Evolutionary conservation across 2,797 vertebrate species (phyloP).

Genomic region (Dermochelys coriacea): DNA sequence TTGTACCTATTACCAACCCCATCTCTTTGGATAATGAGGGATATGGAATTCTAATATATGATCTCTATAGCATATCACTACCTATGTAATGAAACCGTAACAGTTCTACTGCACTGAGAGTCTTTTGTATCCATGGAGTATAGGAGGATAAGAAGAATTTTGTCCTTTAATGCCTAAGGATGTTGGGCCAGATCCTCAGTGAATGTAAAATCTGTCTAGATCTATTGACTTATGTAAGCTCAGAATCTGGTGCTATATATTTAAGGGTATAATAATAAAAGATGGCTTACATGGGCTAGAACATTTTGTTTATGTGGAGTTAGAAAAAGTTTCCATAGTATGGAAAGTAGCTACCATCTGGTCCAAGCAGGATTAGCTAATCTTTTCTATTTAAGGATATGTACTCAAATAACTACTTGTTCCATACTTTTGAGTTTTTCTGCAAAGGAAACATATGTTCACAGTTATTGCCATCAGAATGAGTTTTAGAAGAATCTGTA

Average conservation of each 20-base stretch:
- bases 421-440: conserved; percentile 23
- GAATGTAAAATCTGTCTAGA: rapidly evolving
- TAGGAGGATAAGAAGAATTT: neutral
- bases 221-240: neutral
- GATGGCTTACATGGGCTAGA: neutral
- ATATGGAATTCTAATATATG: neutral
- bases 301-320: neutral
- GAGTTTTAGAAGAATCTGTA: neutral
- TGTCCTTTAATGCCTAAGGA: neutral
- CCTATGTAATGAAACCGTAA: neutral
- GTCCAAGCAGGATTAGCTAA: neutral
- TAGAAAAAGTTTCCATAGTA: neutral
- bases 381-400: conserved; percentile 16
- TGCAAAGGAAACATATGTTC: conserved; percentile 18
- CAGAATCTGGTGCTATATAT: neutral
- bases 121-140: neutral
- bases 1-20: neutral
- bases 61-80: neutral
- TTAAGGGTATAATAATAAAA: neutral
- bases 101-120: neutral
- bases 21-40: neutral
- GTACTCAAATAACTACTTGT: neutral
- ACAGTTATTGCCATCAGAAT: neutral
- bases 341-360: neutral
- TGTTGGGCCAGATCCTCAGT: neutral